phyloP scores from a whole-genome alignment of 2,797 vertebrate species.

The Chrysocyon brachyurus region DNA sequence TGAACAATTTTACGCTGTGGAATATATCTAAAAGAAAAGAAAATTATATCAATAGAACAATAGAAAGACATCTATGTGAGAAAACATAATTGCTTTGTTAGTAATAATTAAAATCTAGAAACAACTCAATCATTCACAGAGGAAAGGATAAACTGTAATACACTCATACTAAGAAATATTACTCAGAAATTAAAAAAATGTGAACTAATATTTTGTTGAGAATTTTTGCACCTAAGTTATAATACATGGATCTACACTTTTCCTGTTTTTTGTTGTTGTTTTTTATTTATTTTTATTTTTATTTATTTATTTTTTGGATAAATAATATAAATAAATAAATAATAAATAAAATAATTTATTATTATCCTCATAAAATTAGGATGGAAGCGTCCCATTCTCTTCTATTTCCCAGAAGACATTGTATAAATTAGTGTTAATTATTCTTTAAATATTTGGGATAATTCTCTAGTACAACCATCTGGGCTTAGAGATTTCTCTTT shows the following conservation, averaged over 20 bases:
- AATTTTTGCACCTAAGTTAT: not conserved
- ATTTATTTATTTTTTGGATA: not conserved
- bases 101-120: not conserved
- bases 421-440: not conserved
- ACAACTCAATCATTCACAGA: not conserved
- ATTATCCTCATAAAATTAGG: not conserved
- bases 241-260: not conserved
- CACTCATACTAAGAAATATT: not conserved
- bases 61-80: not conserved
- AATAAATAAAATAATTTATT: no score
- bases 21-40: not conserved
- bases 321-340: no score
- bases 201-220: not conserved
- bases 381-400: not conserved
- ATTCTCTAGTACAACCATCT: not conserved
- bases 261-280: not conserved
- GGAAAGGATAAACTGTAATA: not conserved
- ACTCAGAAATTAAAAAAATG: not conserved
- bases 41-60: not conserved
- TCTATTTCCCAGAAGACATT: not conserved
- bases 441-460: not conserved
- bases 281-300: no score
- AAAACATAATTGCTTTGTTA: not conserved
- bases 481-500: not conserved
- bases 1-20: not conserved